These are phyloP conservation scores for Drosophila willistoni DNA, from an alignment of 1,140 invertebrate genomes.

Conservation along the genomic window DNA sequence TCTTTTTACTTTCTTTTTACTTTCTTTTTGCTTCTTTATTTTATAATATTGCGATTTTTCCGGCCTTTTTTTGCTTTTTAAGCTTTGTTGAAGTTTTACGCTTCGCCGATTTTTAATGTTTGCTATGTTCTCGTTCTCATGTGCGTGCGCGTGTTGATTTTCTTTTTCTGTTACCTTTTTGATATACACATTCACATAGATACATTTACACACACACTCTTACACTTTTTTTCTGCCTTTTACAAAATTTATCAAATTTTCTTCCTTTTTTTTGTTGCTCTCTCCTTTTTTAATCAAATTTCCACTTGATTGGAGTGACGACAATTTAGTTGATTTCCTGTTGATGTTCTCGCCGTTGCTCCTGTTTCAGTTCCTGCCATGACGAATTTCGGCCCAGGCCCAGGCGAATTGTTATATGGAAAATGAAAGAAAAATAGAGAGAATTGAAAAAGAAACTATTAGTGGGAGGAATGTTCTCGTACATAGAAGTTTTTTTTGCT, in stretches of 20 bases:
- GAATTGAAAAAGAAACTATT: conserved; percentile 41
- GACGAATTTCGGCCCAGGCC: conserved; percentile 15
- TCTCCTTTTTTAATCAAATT: conserved; percentile 71
- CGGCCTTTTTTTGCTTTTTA: conserved; percentile 20
- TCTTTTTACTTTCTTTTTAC: conserved; percentile 21
- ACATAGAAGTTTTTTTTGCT: neutral
- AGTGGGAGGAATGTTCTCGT: conserved; percentile 6
- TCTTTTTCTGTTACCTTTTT: conserved; percentile 57
- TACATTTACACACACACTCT: neutral
- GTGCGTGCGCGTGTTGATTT: conserved; percentile 75
- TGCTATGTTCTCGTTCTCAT: conserved; percentile 56
- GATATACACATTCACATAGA: conserved; percentile 53
- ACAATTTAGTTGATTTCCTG: conserved; percentile 78
- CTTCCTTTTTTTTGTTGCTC: conserved; percentile 23
- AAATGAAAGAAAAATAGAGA: conserved; percentile 16
- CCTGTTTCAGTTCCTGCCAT: conserved; percentile 5
- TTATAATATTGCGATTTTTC: conserved; percentile 23
- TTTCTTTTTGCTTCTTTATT: conserved; percentile 16
- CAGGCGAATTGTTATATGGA: neutral
- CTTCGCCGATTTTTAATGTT: conserved; percentile 73
- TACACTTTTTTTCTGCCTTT: conserved; percentile 43
- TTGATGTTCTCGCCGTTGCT: conserved; percentile 40
- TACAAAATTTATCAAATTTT: conserved; percentile 76
- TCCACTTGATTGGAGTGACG: conserved; percentile 78
- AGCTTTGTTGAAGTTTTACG: conserved; percentile 59